Evolutionary conservation across 2,888 invertebrate genomes (phyloP).

Genomic region (Trachelus iudaicus): DNA sequence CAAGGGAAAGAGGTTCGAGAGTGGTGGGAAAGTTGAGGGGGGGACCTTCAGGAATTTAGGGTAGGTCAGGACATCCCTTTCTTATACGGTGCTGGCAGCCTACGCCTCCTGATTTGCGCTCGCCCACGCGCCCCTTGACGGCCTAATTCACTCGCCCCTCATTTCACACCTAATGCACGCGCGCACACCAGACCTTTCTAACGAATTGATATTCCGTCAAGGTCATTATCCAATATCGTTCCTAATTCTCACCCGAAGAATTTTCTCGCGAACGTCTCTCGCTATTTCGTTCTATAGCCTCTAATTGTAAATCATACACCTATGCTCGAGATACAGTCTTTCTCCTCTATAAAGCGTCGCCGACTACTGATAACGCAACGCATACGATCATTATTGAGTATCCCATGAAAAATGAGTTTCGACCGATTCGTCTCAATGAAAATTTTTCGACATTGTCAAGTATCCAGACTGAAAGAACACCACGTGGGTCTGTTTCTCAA

Average conservation of each 20-base stretch:
- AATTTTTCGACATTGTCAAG: background rate
- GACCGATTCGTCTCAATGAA: background rate
- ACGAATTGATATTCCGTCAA: background rate
- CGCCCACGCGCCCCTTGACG: slow-evolving; percentile 3
- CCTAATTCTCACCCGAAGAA: background rate
- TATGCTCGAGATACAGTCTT: background rate
- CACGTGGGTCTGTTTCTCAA: background rate
- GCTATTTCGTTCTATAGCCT: background rate
- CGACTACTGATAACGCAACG: background rate
- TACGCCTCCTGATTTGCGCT: slow-evolving; percentile 4
- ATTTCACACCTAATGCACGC: slow-evolving; percentile 10
- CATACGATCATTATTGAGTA: background rate
- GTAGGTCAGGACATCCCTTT: slow-evolving; percentile 17
- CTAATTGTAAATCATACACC: background rate
- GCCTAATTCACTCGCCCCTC: slow-evolving; percentile 9
- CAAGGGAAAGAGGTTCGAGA: slow-evolving; percentile 7
- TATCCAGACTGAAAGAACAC: background rate
- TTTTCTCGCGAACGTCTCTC: background rate
- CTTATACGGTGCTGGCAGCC: background rate
- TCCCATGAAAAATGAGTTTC: background rate
- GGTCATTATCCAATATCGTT: background rate
- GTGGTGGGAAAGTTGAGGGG: slow-evolving; percentile 1
- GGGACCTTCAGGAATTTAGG: slow-evolving; percentile 10
- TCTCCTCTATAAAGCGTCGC: background rate
- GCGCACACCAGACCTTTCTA: background rate